These are phyloP conservation scores for Autographa gamma DNA, from an alignment of 2,888 invertebrate species.

Conservation along the genomic window DNA sequence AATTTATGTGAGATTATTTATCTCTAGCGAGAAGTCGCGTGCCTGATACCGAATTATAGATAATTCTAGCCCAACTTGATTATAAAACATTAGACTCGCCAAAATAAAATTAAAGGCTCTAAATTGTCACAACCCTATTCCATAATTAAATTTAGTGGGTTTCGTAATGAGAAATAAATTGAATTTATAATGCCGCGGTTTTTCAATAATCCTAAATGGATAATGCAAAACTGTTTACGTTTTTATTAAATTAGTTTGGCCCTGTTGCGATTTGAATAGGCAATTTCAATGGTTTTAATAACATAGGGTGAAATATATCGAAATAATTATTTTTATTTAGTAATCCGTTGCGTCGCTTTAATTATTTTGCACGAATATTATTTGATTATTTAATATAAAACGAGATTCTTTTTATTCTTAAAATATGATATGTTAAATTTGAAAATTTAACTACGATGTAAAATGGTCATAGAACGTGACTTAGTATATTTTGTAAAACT, in stretches of 20 bases:
- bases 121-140: conserved; percentile 48
- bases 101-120: conserved; percentile 50
- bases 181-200: conserved; percentile 41
- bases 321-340: no score
- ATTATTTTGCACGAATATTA: no score
- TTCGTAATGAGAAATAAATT: conserved; percentile 56
- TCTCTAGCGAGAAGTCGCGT: conserved; percentile 79
- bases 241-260: conserved; percentile 32
- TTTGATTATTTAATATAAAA: no score
- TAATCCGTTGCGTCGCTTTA: no score
- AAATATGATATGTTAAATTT: no score
- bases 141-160: conserved; percentile 56
- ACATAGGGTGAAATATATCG: conserved; percentile 15
- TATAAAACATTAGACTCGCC: conserved; percentile 66
- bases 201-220: conserved; percentile 39
- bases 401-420: no score
- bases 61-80: conserved; percentile 74
- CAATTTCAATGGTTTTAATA: conserved; percentile 34
- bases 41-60: conserved; percentile 68
- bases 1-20: conserved; percentile 80
- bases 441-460: no score
- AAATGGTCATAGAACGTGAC: no score
- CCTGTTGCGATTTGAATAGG: conserved; percentile 27
- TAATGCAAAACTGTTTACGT: conserved; percentile 29
- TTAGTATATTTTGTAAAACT: no score